Percentiles rank a stretch among this genome's conserved stretches.
Conservation (phyloP, 2,888 invertebrate genomes). For the Amphipyra tragopoginis region DNA sequence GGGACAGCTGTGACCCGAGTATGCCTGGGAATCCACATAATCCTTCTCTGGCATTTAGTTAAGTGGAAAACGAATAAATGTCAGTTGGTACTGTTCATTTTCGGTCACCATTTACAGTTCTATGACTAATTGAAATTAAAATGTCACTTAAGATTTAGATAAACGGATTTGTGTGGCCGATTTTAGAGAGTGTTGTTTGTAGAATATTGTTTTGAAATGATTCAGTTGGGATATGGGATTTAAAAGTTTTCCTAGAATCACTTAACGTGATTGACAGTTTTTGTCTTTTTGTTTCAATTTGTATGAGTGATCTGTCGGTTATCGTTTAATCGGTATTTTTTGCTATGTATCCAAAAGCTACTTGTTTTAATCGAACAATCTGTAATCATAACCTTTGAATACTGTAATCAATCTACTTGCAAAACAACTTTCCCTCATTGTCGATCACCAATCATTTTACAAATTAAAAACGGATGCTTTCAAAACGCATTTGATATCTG, state of each 20-base stretch:
- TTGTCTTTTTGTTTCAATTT: slow-evolving; percentile 21
- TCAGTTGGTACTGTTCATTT: slow-evolving; percentile 63
- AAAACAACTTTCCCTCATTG: slow-evolving; percentile 45
- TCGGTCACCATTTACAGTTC: slow-evolving; percentile 63
- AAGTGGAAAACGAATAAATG: slow-evolving; percentile 77
- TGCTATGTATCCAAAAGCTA: slow-evolving; percentile 28
- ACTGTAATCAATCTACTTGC: slow-evolving; percentile 55
- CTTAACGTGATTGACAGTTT: slow-evolving; percentile 38
- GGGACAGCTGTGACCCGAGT: slow-evolving; percentile 64
- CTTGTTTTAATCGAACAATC: slow-evolving; percentile 44
- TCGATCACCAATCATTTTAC: slow-evolving; percentile 57
- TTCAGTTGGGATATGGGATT: slow-evolving; percentile 41
- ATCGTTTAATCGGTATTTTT: slow-evolving; percentile 23
- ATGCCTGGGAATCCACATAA: slow-evolving; percentile 71
- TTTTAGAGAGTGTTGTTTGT: slow-evolving; percentile 39
- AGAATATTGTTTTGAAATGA: slow-evolving; percentile 38
- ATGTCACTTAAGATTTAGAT: slow-evolving; percentile 81
- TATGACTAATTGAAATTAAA: slow-evolving; percentile 78
- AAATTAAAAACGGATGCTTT: slow-evolving; percentile 58
- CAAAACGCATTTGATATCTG: slow-evolving; percentile 56
- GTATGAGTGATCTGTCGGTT: slow-evolving; percentile 35
- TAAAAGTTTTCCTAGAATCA: slow-evolving; percentile 47
- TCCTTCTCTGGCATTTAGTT: slow-evolving; percentile 81
- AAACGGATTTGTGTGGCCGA: slow-evolving; percentile 63
- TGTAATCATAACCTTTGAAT: slow-evolving; percentile 50